A percentile compares a stretch with the other conserved stretches of the same genome.
Conservation (phyloP, 2,113 vertebrate genomes). For the Psittacula cyanocephala region DNA sequence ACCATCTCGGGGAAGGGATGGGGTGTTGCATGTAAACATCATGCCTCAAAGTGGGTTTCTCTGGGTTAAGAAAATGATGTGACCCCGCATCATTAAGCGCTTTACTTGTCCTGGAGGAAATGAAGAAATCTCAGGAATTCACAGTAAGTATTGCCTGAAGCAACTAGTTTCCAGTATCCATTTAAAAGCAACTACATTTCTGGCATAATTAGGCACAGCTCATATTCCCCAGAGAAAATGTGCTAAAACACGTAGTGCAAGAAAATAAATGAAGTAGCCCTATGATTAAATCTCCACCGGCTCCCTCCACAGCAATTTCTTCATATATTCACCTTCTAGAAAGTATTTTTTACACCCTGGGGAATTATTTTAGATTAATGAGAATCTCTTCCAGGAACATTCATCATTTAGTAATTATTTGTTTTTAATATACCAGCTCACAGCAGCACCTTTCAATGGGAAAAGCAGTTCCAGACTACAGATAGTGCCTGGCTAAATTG, state of each 20-base stretch:
- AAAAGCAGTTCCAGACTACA: conserved; percentile 8
- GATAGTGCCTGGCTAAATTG: background rate
- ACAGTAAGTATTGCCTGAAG: background rate
- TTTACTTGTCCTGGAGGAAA: conserved; percentile 16
- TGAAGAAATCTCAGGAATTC: background rate
- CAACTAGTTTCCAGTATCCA: conserved; percentile 11
- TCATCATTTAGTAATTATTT: conserved; percentile 36
- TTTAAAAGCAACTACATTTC: conserved; percentile 1
- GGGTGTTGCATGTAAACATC: background rate
- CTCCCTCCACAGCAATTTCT: conserved; percentile 5
- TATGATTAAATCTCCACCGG: conserved; percentile 19
- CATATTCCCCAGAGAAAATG: conserved; percentile 32
- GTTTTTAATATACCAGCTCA: background rate
- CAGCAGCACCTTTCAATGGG: background rate
- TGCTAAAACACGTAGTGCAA: background rate
- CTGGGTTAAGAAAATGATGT: background rate
- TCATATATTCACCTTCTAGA: conserved; percentile 14
- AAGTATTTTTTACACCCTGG: conserved; percentile 8
- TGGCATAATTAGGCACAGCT: conserved; percentile 37
- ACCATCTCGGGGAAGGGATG: background rate
- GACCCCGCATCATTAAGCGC: background rate
- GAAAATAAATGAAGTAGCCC: conserved; percentile 3
- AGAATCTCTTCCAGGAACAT: conserved; percentile 14
- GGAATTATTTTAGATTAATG: conserved; percentile 33
- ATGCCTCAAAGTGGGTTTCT: background rate